Percentiles rank a stretch among this genome's conserved stretches.
phyloP scores from a whole-genome alignment of 2,113 vertebrate species.

The Gorsachius goisagi region DNA sequence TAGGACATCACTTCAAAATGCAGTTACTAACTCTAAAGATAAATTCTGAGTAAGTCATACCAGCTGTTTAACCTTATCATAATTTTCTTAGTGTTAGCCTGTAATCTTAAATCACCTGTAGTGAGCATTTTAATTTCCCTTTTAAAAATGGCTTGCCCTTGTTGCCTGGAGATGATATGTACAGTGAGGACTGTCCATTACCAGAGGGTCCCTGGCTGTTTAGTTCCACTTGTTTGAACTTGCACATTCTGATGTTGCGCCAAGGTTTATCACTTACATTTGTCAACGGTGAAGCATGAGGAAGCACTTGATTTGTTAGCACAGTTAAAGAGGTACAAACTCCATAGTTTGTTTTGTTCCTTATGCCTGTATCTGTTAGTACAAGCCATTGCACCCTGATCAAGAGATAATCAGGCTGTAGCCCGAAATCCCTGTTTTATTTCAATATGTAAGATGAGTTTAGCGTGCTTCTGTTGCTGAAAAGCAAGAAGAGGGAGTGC shows the following conservation, averaged over 20 bases:
- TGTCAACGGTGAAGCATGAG: neutral
- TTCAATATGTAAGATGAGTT: neutral
- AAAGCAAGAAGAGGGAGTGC: neutral
- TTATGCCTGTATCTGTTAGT: too few relatives aligned
- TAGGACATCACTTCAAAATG: neutral
- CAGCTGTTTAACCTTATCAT: neutral
- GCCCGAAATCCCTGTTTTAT: neutral
- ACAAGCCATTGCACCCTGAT: too few relatives aligned
- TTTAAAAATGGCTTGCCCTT: neutral
- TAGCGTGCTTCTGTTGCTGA: neutral
- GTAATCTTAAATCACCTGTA: constrained; percentile 8
- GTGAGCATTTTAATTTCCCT: neutral
- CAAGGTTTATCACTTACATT: neutral
- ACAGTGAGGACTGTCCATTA: neutral
- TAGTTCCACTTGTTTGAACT: neutral
- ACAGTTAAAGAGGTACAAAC: neutral
- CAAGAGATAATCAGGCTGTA: neutral
- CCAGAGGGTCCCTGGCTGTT: neutral
- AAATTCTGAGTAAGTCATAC: neutral
- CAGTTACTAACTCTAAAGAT: neutral
- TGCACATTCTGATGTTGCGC: neutral
- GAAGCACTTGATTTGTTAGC: neutral
- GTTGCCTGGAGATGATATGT: neutral
- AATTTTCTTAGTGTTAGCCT: neutral
- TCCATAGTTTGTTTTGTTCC: fast-evolving